Base-by-base conservation (phyloP, 2,888 invertebrate genomes). In the Drosophila testacea region DNA sequence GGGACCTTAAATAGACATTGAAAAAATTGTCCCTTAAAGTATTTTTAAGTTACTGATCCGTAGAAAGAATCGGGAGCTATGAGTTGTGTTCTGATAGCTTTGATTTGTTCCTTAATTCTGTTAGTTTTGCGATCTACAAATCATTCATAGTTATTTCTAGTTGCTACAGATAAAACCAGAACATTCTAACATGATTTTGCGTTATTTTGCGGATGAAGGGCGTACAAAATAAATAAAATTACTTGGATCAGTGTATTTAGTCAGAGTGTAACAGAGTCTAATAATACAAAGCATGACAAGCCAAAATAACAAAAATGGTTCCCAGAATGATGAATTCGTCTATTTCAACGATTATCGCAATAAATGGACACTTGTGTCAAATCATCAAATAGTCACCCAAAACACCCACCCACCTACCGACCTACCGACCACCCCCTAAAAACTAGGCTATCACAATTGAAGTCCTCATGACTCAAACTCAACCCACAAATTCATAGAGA, bases 401-500 rank as follows among this genome's bases (percentile, higher is more conserved):
- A 7, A 7, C 44, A 38, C 9, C 13, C 39, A 39, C 16, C 36
- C 32, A 39, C 4, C 5, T 30, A 32, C 16, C 38, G 51, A 52
- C 41, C n/a, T 50, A n/a, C 34, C 46, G 36, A 42, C 42, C 42
- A 57, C 13, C 16, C 48, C 44, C 42, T 22, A 11, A 6, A 22
- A 13, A 5, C 6, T 32, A 16, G 32, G 16, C 47, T 48, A 56
- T 41, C 47, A 56, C 16, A 70, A 62, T 16, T 44, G 16, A 54
- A 32, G 44, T 60, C 67, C 57, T 44, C 57, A 48, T 81, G 88
- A 85, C 55, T 85, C 63, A 59, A 52, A 32, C 13, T 48, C 11
- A 22, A 41, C 27, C 22, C 16, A 16, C 16, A 16, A 16, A 1
- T 16, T 16, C 7, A 16, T 44, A 11, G 36, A n/a, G 57, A 50